A percentile compares a stretch with the other conserved stretches of the same genome.
Conservation (phyloP, 2,888 invertebrate genomes). For the Mythimna lalbum region DNA sequence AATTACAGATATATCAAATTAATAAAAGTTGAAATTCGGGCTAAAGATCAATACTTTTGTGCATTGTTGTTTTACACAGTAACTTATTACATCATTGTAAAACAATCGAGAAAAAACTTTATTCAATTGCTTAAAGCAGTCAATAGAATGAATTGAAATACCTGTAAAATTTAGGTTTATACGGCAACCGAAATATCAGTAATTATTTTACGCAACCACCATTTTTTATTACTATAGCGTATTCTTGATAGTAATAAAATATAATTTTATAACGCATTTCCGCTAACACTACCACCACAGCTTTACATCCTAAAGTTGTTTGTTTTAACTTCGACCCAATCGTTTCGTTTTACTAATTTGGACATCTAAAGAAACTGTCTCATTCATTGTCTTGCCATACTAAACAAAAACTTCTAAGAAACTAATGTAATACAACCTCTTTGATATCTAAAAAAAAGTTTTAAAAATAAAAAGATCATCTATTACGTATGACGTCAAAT, state of each 20-base stretch:
- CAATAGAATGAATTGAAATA: not conserved
- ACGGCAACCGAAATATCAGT: not conserved
- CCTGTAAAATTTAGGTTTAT: not conserved
- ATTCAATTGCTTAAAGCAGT: not conserved
- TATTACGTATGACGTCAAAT: conserved; percentile 29
- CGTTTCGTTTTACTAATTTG: conserved; percentile 45
- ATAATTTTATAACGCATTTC: conserved; percentile 13
- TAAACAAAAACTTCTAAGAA: conserved; percentile 55
- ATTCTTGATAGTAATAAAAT: not conserved
- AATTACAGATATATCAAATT: not conserved
- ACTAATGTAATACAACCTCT: conserved; percentile 17
- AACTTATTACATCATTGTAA: conserved; percentile 25
- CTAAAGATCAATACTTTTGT: conserved; percentile 23
- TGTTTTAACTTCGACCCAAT: conserved; percentile 46
- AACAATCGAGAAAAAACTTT: not conserved
- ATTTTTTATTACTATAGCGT: not conserved
- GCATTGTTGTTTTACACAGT: conserved; percentile 5
- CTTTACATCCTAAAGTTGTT: conserved; percentile 48
- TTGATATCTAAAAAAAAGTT: conserved; percentile 23
- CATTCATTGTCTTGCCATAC: conserved; percentile 42
- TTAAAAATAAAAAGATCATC: not conserved
- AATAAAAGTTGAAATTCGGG: not conserved
- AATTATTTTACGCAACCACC: conserved; percentile 23
- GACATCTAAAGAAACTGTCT: conserved; percentile 59
- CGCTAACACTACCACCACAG: conserved; percentile 55